Base-by-base conservation (phyloP, 2,888 invertebrate species). In the Drosophila paramelanica region DNA sequence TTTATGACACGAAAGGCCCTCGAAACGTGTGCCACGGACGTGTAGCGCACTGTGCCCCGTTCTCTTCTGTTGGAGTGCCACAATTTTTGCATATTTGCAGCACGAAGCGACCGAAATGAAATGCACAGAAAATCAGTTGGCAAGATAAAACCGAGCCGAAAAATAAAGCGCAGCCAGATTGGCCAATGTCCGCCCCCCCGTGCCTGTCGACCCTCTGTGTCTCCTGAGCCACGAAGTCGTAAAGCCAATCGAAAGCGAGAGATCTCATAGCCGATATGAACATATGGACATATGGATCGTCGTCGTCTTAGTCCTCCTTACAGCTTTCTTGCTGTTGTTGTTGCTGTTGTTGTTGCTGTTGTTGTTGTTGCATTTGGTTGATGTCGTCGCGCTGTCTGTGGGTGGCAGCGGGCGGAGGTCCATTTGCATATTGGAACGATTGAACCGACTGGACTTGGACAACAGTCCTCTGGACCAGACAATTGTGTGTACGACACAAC, bases 1-100 rank as follows among this genome's bases (percentile, higher is more conserved):
- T 85, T 85, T 85, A 85, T 85, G 85, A 89, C 85, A 85, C 85
- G 85, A 89, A 81, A 88, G 81, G 75, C 89, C 88, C 88, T 87
- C 89, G 75, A 69, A 88, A 88, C 84, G 89, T 87, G 89, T 83
- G 76, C 83, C 75, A 69, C 25, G 53, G 59, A 77, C 77, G 77
- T 77, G 62, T 43, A 59, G 10, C 50, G 6, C 13, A n/a, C 27
- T 27, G 3, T 27, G 36, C 36, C 14, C 33, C 49, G 33, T 20
- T 31, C 23, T n/a, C 45, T 6, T 27, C 23, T 45, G 62, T 42
- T 56, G 59, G 55, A 64, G 72, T 73, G 77, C 67, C 50, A 69
- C 65, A 85, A 85, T 77, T 88, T 88, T 89, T 86, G 88, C 89
- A 88, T 88, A 89, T 88, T 88, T 88, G 59, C 81, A 60, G 84